Percentiles rank a stretch among this genome's conserved stretches.
phyloP scores from a whole-genome alignment of 2,888 invertebrate species.

The Ectobius pallidus region DNA sequence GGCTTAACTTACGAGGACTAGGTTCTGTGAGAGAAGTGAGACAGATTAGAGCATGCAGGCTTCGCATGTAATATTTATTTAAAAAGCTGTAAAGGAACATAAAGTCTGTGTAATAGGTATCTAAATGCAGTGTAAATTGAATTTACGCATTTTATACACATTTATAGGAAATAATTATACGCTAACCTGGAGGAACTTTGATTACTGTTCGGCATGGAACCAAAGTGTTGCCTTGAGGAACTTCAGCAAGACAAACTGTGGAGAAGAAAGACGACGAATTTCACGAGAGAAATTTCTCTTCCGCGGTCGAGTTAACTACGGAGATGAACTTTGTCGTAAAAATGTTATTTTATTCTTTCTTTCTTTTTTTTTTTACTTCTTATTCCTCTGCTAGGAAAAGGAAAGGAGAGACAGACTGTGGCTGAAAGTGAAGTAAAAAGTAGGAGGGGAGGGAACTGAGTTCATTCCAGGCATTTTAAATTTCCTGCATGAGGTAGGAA shows the following conservation, averaged over 20 bases:
- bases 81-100: too few relatives aligned
- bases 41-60: too few relatives aligned
- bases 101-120: too few relatives aligned
- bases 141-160: too few relatives aligned
- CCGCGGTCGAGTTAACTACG: neutral
- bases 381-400: neutral
- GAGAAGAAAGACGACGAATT: neutral
- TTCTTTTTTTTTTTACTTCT: neutral
- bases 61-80: too few relatives aligned
- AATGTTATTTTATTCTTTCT: neutral
- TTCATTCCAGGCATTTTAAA: neutral
- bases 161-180: too few relatives aligned
- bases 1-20: too few relatives aligned
- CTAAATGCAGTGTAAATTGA: too few relatives aligned
- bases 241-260: neutral
- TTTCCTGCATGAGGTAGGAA: neutral
- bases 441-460: neutral
- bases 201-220: too few relatives aligned
- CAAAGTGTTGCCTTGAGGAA: too few relatives aligned
- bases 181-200: too few relatives aligned
- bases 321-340: neutral
- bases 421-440: neutral
- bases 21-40: too few relatives aligned
- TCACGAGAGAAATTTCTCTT: neutral
- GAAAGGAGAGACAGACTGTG: neutral